Conservation (phyloP, 2,113 vertebrate genomes). For the Chaetops frenatus region DNA sequence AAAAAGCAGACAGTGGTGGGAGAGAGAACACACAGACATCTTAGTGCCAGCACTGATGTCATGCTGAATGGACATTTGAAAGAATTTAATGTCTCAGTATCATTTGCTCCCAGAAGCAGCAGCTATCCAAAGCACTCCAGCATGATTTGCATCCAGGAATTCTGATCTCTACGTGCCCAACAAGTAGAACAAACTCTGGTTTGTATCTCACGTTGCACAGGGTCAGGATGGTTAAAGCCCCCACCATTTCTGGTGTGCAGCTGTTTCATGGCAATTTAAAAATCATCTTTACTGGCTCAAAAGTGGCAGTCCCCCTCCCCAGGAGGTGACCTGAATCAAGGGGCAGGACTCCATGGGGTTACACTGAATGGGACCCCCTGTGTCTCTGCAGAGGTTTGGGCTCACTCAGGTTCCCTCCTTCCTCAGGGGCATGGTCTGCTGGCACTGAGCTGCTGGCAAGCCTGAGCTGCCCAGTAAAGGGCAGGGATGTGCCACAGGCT, state of each 20-base stretch:
- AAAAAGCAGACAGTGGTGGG: conserved; percentile 26
- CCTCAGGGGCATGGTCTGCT: neutral
- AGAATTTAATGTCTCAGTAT: neutral
- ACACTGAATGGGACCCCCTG: fast-evolving
- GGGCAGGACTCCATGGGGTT: neutral
- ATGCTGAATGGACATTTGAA: neutral
- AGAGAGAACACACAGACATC: neutral
- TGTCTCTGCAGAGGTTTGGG: neutral
- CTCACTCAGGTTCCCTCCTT: neutral
- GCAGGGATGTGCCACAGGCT: neutral
- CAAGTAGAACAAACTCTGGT: neutral
- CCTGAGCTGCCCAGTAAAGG: neutral
- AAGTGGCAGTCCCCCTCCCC: neutral
- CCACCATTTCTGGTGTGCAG: neutral
- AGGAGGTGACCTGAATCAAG: neutral
- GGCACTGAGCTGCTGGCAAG: neutral
- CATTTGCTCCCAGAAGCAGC: neutral
- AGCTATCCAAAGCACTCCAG: neutral
- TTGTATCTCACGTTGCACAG: neutral
- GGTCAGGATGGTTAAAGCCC: neutral
- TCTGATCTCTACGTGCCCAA: neutral
- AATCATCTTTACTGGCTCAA: neutral
- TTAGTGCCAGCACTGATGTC: conserved; percentile 40
- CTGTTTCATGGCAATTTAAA: neutral
- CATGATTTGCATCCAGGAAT: neutral